These are phyloP conservation scores for Chrysolina haemoptera DNA, from an alignment of 2,888 invertebrate species.

Conservation along the genomic window DNA sequence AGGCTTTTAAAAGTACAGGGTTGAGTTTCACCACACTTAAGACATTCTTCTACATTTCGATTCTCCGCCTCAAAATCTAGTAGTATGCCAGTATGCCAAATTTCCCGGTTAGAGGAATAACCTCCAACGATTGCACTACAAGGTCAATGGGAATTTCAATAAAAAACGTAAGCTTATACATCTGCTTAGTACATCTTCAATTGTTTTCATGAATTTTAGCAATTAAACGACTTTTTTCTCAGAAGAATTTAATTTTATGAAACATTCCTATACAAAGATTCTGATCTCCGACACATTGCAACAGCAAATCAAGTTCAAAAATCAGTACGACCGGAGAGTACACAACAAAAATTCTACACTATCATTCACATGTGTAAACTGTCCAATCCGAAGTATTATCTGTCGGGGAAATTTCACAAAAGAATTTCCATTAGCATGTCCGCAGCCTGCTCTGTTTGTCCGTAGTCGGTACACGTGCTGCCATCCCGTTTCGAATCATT, in stretches of 20 bases:
- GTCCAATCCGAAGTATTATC: conserved; percentile 22
- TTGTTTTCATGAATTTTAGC: too few relatives aligned
- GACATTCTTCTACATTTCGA: too few relatives aligned
- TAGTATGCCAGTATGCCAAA: too few relatives aligned
- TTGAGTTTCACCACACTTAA: too few relatives aligned
- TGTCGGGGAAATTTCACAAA: conserved; percentile 49
- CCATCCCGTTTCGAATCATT: conserved; percentile 49
- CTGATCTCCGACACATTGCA: neutral
- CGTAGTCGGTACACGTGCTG: conserved; percentile 54
- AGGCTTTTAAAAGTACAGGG: too few relatives aligned
- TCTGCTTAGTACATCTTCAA: too few relatives aligned
- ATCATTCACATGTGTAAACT: conserved; percentile 13
- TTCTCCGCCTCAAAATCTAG: too few relatives aligned
- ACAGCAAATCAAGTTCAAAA: neutral
- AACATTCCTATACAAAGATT: neutral
- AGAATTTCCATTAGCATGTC: conserved; percentile 56
- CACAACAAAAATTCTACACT: conserved; percentile 8
- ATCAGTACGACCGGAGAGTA: neutral
- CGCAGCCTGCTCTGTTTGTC: conserved; percentile 48
- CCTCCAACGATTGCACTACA: too few relatives aligned
- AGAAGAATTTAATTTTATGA: neutral
- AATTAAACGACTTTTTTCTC: neutral
- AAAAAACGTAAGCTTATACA: too few relatives aligned
- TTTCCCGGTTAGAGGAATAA: too few relatives aligned
- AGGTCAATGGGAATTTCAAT: too few relatives aligned